phyloP scores from a whole-genome alignment of 2,797 vertebrate genomes.

The Ficedula albicollis region DNA sequence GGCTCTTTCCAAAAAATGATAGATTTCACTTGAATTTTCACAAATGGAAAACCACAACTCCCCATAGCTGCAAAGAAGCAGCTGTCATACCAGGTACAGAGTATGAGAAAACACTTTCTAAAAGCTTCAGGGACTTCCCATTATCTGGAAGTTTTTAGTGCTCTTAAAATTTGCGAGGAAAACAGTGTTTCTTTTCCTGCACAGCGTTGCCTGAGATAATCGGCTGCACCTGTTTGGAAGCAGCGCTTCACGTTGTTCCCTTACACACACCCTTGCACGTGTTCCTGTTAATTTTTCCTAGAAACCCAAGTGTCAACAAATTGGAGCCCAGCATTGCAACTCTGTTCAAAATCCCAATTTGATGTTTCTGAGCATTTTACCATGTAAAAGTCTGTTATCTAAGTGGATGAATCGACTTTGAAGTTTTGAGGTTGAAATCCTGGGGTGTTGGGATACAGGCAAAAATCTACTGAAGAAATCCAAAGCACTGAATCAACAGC shows the following conservation, averaged over 20 bases:
- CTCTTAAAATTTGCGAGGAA: constrained; percentile 70
- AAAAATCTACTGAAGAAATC: background rate
- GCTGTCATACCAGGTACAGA: constrained; percentile 71
- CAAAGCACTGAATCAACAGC: background rate
- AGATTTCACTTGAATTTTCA: constrained; percentile 75
- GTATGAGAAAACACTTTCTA: constrained; percentile 75
- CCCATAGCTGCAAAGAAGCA: constrained; percentile 69
- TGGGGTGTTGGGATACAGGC: background rate
- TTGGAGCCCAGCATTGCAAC: background rate
- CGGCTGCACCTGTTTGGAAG: constrained; percentile 74
- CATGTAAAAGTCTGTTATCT: background rate
- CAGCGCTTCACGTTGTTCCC: constrained; percentile 25
- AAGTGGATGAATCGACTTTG: background rate
- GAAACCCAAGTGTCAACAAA: constrained; percentile 62
- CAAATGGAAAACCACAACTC: constrained; percentile 74
- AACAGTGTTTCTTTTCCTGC: constrained; percentile 36
- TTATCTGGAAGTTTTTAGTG: constrained; percentile 75
- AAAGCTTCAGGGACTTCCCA: constrained; percentile 71
- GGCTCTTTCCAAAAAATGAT: constrained; percentile 68
- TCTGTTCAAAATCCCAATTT: background rate
- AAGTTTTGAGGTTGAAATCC: background rate
- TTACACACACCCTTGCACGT: constrained; percentile 39
- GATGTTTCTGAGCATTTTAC: background rate
- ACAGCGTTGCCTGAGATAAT: constrained; percentile 64
- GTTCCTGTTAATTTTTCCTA: constrained; percentile 67